Conservation (phyloP, 2,888 invertebrate species). For the Philaethria dido region DNA sequence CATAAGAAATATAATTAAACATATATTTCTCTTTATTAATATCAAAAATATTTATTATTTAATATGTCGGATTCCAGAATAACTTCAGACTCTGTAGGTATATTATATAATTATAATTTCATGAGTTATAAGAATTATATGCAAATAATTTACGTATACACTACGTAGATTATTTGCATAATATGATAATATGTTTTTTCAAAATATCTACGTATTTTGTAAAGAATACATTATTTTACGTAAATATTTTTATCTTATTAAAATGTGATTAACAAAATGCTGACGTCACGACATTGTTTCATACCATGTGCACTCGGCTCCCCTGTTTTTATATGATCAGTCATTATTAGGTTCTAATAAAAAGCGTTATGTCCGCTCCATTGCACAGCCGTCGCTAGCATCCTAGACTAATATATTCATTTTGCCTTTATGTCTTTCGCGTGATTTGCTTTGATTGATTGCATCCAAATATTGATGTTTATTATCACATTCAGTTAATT, state of each 20-base stretch:
- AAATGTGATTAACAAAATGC: conserved; percentile 73
- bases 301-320: conserved; percentile 64
- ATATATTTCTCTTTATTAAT: too few relatives aligned
- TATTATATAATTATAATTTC: too few relatives aligned
- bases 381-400: conserved; percentile 62
- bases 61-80: too few relatives aligned
- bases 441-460: conserved; percentile 83
- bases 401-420: conserved; percentile 78
- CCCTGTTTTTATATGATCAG: conserved; percentile 71
- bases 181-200: too few relatives aligned
- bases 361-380: conserved; percentile 65
- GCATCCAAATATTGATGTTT: conserved; percentile 81
- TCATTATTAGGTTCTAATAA: conserved; percentile 70
- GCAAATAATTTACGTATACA: too few relatives aligned
- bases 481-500: conserved; percentile 42
- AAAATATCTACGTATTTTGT: too few relatives aligned
- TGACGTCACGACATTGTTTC: conserved; percentile 74
- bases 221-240: conserved; percentile 39
- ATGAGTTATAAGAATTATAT: too few relatives aligned
- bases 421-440: conserved; percentile 81
- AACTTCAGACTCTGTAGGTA: too few relatives aligned
- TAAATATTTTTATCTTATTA: conserved; percentile 50
- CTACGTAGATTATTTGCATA: too few relatives aligned
- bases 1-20: too few relatives aligned
- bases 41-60: too few relatives aligned